Evolutionary conservation across 2,113 vertebrate genomes (phyloP).

Genomic region (Fregetta grallaria): DNA sequence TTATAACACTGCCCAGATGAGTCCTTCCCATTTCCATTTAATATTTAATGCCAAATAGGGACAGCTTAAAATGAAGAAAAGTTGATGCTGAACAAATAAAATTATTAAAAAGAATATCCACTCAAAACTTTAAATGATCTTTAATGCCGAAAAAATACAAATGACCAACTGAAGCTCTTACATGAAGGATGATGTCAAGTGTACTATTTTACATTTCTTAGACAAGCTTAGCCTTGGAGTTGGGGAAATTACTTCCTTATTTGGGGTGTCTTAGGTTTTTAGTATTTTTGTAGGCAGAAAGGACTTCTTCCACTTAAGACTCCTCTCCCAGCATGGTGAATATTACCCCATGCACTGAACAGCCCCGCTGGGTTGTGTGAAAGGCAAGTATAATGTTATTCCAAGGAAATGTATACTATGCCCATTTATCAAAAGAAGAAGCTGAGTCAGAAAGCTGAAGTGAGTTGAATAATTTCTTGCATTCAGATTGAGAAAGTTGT

Average conservation of each 20-base stretch:
- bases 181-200: constrained; percentile 1
- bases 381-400: neutral
- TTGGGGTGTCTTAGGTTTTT: neutral
- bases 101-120: constrained; percentile 16
- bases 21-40: neutral
- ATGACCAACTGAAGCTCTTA: constrained; percentile 40
- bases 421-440: neutral
- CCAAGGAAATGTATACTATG: neutral
- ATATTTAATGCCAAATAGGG: neutral
- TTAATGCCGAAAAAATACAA: constrained; percentile 34
- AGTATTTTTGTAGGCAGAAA: neutral
- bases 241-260: neutral
- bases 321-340: neutral
- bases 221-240: constrained; percentile 23
- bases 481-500: neutral
- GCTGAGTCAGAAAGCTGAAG: neutral
- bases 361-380: neutral
- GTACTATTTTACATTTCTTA: constrained; percentile 26
- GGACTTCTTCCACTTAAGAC: neutral
- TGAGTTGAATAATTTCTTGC: neutral
- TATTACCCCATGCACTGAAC: neutral
- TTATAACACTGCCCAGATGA: neutral
- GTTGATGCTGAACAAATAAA: neutral
- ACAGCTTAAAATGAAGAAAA: neutral
- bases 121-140: neutral